phyloP scores from a whole-genome alignment of 1,140 invertebrate species.

The Paramacrobiotus metropolitanus region DNA sequence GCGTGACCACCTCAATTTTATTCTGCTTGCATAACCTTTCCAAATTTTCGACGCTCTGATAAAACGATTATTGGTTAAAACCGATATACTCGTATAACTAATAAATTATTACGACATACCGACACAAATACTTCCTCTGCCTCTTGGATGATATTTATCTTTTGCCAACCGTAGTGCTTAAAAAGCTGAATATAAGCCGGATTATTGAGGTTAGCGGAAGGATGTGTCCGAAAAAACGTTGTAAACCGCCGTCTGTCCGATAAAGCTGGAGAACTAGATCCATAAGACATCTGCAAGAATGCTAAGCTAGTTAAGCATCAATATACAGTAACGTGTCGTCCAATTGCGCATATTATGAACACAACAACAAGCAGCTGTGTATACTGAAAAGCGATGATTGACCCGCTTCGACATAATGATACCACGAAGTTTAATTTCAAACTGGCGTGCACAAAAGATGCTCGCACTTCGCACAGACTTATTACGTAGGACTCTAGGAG shows the following conservation, averaged over 20 bases:
- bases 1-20: conserved; percentile 75
- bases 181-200: conserved; percentile 88
- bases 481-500: too few relatives aligned
- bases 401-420: too few relatives aligned
- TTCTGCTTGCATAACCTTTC: conserved; percentile 77
- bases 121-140: conserved; percentile 98
- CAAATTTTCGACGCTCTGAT: conserved; percentile 81
- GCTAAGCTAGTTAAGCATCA: too few relatives aligned
- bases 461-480: too few relatives aligned
- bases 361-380: too few relatives aligned
- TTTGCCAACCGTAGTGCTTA: conserved; percentile 85
- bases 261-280: conserved; percentile 88
- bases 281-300: conserved; percentile 64
- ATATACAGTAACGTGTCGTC: too few relatives aligned
- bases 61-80: conserved; percentile 8
- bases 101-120: too few relatives aligned
- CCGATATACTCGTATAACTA: too few relatives aligned
- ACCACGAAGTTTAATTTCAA: too few relatives aligned
- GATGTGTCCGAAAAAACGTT: conserved; percentile 92
- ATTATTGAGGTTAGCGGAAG: conserved; percentile 95
- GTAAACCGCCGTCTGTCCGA: conserved; percentile 89
- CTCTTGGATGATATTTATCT: conserved; percentile 88
- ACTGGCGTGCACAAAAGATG: too few relatives aligned
- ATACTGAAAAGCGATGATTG: too few relatives aligned
- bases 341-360: too few relatives aligned